Percentiles rank a stretch among this genome's conserved stretches.
Conservation (phyloP, 2,888 invertebrate genomes). For the Ornithoptera priamus region DNA sequence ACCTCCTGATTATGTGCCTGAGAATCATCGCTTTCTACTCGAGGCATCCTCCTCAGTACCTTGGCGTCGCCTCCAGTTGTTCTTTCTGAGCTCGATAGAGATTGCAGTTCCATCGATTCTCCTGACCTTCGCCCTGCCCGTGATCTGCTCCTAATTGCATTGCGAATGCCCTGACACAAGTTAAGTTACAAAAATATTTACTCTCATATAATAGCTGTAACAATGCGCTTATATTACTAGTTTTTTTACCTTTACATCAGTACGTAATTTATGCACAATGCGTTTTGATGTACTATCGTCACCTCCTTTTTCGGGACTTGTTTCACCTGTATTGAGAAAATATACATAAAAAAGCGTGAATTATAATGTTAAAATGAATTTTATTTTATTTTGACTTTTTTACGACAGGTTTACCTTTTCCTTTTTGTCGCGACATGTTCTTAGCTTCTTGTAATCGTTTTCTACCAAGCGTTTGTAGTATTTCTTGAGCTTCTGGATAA, state of each 20-base stretch:
- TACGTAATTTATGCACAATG: slow-evolving; percentile 90
- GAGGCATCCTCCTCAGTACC: slow-evolving; percentile 85
- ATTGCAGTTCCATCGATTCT: slow-evolving; percentile 82
- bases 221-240: neutral
- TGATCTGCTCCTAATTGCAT: slow-evolving; percentile 80
- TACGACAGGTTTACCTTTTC: slow-evolving; percentile 34
- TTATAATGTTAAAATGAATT: neutral
- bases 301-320: slow-evolving; percentile 70
- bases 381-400: neutral
- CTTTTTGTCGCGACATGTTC: slow-evolving; percentile 74
- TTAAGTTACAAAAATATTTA: neutral
- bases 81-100: slow-evolving; percentile 64
- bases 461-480: slow-evolving; percentile 92
- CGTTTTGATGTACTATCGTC: slow-evolving; percentile 85
- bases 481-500: slow-evolving; percentile 97
- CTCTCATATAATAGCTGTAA: neutral
- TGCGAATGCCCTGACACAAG: slow-evolving; percentile 76
- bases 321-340: slow-evolving; percentile 50
- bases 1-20: slow-evolving; percentile 70
- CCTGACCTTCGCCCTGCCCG: slow-evolving; percentile 79
- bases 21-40: slow-evolving; percentile 86
- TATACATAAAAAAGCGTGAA: too few relatives aligned
- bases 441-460: slow-evolving; percentile 93
- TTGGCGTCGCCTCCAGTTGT: slow-evolving; percentile 66
- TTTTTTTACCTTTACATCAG: slow-evolving; percentile 86